Evolutionary conservation across 64 coral and sea anemone genomes (phyloP), one percentile per base, ranked within the genome.

Genomic region (Pocillopora verrucosa): DNA sequence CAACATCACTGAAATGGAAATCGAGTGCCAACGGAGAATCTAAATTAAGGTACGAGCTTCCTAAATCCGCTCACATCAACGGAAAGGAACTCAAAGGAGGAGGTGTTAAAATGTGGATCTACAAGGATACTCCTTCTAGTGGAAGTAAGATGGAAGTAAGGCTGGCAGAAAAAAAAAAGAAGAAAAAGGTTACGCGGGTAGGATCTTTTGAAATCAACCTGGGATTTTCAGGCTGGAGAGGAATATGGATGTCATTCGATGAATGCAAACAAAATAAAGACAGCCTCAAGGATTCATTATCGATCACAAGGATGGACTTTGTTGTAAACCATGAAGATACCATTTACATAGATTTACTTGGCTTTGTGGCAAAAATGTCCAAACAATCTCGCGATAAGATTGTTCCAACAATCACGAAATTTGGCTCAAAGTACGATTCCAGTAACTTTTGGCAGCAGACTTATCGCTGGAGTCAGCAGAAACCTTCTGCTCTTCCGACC

Each of bases 331-430:
- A 82, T 16, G 80, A 41, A 22, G 80, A 91, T 37, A 75, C 58
- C 38, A 59, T 85, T 34, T 84, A 84, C 36, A 64, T 85, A 6
- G 89, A 91, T 45, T 76, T 84, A 22, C 61, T 91, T 11, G 56
- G 58, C 11, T 91, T 91, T 76, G 70, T 36, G 10, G 9, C 37
- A 30, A 58, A 26, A 13, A 56, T 82, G 35, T n/a, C 11, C 22
- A 91, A 84, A 57, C 89, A 91, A 34, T 75, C 80, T 57, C 65
- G 80, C 15, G 89, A 91, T 68, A 60, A 83, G 36, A 59, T 91
- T 38, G 80, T 91, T 11, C 65, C 75, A 74, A 22, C 59, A 17
- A 77, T 91, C 57, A 26, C 61, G 36, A 70, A 36, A 22, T n/a
- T 70, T 70, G 79, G 79, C 22, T 60, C 63, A 4, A 19, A 80